These are phyloP conservation scores for Peromyscus californicus DNA, from an alignment of 2,113 vertebrate genomes.

Conservation along the genomic window DNA sequence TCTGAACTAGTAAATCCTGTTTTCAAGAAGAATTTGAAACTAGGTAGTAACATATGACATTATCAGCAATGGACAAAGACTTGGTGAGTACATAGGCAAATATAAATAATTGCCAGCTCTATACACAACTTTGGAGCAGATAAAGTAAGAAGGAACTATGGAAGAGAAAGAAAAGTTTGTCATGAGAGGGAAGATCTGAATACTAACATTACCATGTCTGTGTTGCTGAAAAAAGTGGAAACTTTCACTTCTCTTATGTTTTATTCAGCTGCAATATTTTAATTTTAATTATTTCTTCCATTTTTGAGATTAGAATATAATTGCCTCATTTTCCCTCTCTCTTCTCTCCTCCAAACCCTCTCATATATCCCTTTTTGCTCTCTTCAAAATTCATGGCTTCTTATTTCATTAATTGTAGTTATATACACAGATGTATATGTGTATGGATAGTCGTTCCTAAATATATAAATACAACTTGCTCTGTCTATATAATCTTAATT, in stretches of 20 bases:
- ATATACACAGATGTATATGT: neutral
- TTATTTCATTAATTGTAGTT: neutral
- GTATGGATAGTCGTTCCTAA: neutral
- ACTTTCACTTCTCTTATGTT: neutral
- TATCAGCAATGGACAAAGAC: neutral
- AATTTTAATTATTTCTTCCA: neutral
- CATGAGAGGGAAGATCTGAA: neutral
- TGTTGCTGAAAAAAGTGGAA: neutral
- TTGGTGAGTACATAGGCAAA: neutral
- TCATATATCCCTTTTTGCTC: neutral
- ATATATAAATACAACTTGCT: neutral
- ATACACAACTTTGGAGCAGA: neutral
- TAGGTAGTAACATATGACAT: neutral
- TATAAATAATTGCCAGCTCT: neutral
- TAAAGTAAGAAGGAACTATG: neutral
- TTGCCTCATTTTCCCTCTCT: neutral
- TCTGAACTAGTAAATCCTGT: neutral
- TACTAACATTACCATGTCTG: neutral
- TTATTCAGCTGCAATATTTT: conserved; percentile 1
- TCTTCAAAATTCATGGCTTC: neutral
- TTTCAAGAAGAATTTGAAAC: neutral
- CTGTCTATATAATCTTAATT: neutral
- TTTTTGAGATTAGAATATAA: neutral
- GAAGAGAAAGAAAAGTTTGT: neutral
- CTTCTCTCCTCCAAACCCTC: neutral